A percentile compares a stretch with the other conserved stretches of the same genome.
phyloP scores from a whole-genome alignment of 2,113 vertebrate genomes.

The Nerophis ophidion region DNA sequence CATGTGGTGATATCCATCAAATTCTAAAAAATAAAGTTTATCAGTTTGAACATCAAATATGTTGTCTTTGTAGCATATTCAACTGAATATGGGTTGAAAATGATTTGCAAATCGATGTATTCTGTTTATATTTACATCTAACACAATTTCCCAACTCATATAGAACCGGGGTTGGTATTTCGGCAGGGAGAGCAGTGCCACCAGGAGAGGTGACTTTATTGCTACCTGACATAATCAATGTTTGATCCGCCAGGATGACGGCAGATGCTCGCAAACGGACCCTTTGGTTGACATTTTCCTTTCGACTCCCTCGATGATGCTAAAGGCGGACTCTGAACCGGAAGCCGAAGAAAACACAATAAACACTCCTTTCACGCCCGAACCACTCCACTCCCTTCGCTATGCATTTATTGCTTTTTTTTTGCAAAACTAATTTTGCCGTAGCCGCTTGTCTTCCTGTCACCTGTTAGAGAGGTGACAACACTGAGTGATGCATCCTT shows the following conservation, averaged over 20 bases:
- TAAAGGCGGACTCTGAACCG: constrained; percentile 35
- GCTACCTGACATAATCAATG: constrained; percentile 42
- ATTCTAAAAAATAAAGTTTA: too few species aligned
- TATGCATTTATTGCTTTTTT: constrained; percentile 52
- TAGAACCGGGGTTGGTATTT: too few species aligned
- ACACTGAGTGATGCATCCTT: constrained; percentile 17
- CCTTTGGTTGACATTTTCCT: constrained; percentile 50
- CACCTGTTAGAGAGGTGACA: constrained; percentile 48
- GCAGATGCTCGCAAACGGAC: constrained; percentile 34
- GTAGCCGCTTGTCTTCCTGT: constrained; percentile 31
- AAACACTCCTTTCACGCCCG: background rate
- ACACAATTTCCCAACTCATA: too few species aligned
- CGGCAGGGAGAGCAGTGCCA: constrained; percentile 4
- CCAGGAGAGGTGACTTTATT: constrained; percentile 28
- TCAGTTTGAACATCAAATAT: too few species aligned
- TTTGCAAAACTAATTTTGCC: constrained; percentile 11
- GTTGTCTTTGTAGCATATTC: too few species aligned
- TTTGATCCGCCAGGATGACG: constrained; percentile 23
- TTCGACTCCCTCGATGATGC: constrained; percentile 22
- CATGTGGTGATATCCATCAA: too few species aligned
- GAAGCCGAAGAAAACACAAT: background rate
- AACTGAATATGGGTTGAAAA: too few species aligned
- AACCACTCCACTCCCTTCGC: constrained; percentile 10
- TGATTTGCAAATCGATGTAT: too few species aligned
- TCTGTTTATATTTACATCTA: too few species aligned